A percentile compares a stretch with the other conserved stretches of the same genome.
Conservation (phyloP, 2,888 invertebrate genomes). For the Polylopha cassiicola region DNA sequence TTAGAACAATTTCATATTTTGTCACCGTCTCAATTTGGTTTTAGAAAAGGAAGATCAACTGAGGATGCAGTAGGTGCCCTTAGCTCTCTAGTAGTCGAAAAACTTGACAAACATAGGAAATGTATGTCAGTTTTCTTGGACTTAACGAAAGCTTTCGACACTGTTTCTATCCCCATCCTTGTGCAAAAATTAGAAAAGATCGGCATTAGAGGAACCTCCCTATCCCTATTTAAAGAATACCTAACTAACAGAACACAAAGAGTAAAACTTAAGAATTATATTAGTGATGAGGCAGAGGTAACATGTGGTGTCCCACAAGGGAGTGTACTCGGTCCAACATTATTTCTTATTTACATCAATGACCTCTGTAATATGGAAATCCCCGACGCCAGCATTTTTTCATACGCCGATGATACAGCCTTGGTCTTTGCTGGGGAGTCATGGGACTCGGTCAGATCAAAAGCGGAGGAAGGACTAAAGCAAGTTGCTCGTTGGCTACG, state of each 20-base stretch:
- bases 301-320: constrained; percentile 2
- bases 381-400: not conserved
- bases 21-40: constrained; percentile 3
- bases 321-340: constrained; percentile 1
- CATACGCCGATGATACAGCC: not conserved
- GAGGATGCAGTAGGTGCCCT: constrained; percentile 4
- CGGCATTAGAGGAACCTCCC: constrained; percentile 12
- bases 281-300: not conserved
- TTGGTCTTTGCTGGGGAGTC: not conserved
- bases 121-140: constrained; percentile 12
- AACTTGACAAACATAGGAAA: constrained; percentile 14
- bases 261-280: not conserved
- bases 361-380: not conserved
- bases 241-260: not conserved
- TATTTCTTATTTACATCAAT: not conserved
- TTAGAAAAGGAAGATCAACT: not conserved
- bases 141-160: constrained; percentile 12
- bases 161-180: too few relatives aligned
- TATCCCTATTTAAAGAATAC: not conserved
- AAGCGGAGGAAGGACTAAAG: not conserved
- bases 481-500: not conserved
- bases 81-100: not conserved
- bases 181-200: constrained; percentile 12
- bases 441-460: not conserved
- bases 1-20: not conserved